These are phyloP conservation scores for human (Homo sapiens) DNA, from an alignment of 2,113 vertebrate species.

Conservation along the genomic window DNA sequence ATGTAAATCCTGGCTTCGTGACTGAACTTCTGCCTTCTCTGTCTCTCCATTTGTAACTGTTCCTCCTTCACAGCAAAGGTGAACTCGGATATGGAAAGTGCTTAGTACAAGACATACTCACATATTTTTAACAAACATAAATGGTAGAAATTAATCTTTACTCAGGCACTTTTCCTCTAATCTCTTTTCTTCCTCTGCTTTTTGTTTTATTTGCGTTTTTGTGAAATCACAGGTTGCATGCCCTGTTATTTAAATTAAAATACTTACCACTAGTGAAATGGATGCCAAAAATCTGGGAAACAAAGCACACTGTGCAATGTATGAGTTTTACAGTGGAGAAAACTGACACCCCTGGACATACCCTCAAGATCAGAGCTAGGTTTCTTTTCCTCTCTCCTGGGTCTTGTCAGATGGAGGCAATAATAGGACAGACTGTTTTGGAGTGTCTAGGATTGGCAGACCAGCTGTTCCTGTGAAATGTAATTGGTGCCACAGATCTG, in stretches of 20 bases:
- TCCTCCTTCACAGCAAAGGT: background rate
- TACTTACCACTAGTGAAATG: background rate
- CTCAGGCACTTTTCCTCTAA: background rate
- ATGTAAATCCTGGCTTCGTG: background rate
- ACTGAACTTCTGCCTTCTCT: background rate
- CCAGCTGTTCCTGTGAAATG: background rate
- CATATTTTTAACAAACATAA: background rate
- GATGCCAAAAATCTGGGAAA: background rate
- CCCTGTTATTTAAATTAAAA: background rate
- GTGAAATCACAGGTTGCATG: background rate
- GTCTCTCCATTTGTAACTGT: background rate
- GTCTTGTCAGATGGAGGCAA: background rate
- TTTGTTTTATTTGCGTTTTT: background rate
- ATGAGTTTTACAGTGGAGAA: background rate
- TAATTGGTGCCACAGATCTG: background rate
- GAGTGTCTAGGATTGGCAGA: background rate
- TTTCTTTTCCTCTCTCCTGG: background rate
- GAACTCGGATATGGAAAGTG: background rate
- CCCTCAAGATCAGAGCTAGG: rapidly evolving
- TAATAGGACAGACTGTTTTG: background rate
- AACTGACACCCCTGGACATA: background rate
- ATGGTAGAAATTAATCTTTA: background rate
- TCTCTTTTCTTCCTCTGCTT: background rate
- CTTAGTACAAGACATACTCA: background rate
- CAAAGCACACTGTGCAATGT: no score